Evolutionary conservation across 2,888 invertebrate genomes (phyloP), one percentile per base, ranked within the genome.

Genomic region (Stenichneumon culpator): DNA sequence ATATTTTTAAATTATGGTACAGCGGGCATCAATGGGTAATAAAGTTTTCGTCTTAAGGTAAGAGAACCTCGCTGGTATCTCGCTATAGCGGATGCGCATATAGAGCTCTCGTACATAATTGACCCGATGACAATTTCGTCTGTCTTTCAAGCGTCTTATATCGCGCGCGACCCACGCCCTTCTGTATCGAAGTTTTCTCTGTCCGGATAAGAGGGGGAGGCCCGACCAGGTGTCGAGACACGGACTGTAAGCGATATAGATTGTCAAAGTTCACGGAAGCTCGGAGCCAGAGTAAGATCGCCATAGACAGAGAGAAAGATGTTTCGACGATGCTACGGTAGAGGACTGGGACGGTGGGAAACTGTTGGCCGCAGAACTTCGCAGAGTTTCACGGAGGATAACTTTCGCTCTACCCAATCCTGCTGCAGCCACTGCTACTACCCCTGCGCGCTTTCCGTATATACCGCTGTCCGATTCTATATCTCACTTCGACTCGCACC

Each of bases 211-310:
- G n/a, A 2, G 63, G 32, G 63, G 65, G 32, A 54, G 25, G 86
- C 86, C 87, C 88, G 83, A 91, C 91, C 91, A 90, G 92, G 91
- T 92, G 92, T 90, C 88, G 89, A 89, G 89, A 92, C 92, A 92
- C 90, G 89, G 83, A 87, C 88, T 89, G 88, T 86, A 89, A 90
- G 89, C 89, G 89, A 89, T 90, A 92, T 91, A 91, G 91, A 92
- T 92, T 91, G 91, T 91, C 90, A 89, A 92, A 92, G 91, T 92
- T 92, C 87, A 82, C 72, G 52, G 89, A 89, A 91, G 90, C 91
- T 89, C 88, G 57, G 50, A 67, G 39, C 36, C 32, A 60, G 47
- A 73, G 63, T 39, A 63, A 79, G 52, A 75, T 60, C 47, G 16
- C 11, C 52, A 16, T 16, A 14, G 50, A 65, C 11, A 14, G 54